Evolutionary conservation across 2,113 vertebrate species (phyloP), one percentile per base, ranked within the genome.

Genomic region (Lagopus leucura): DNA sequence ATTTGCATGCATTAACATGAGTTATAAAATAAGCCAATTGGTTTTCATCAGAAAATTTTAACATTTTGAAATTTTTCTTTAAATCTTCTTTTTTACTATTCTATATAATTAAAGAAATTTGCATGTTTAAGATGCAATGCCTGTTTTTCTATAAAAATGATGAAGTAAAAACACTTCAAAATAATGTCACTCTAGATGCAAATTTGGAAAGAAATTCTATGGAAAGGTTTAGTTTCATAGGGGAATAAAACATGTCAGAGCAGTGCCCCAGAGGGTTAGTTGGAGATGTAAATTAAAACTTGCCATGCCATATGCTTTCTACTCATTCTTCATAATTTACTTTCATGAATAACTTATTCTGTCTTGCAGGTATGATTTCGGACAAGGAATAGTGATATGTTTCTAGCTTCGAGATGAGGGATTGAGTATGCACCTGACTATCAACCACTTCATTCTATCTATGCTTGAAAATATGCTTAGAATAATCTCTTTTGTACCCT

Each of bases 11-110:
- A 88, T 95, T 93, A 86, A 86, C 65, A 66, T 90, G 38, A 91
- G 42, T 69, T 45, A 38, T 74, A 92, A 69, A 42, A 71, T 95
- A 93, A 95, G 86, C 27, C 42, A 71, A 88, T 66, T 91, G 13
- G 22, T 84, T 94, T 83, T 50, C 79, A 78, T 87, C 89, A 63
- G 57, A 77, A 93, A 94, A 94, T 94, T 27, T 92, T 66, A 95
- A 89, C 72, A 36, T 90, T 95, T 94, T 95, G 12, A 78, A 82
- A 65, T 88, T 97, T 82, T 93, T 45, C 40, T 92, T 94, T 70
- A 86, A 75, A 80, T 87, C 24, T 57, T 91, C 36, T 83, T 48
- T 52, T 94, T 82, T 88, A 92, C 82, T 97, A n/a, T 72, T 80
- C 58, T 96, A 40, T 45, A 47, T 88, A 52, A 57, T 75, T 40